Evolutionary conservation across 2,888 invertebrate genomes (phyloP).

Genomic region (Copidosoma aretas): DNA sequence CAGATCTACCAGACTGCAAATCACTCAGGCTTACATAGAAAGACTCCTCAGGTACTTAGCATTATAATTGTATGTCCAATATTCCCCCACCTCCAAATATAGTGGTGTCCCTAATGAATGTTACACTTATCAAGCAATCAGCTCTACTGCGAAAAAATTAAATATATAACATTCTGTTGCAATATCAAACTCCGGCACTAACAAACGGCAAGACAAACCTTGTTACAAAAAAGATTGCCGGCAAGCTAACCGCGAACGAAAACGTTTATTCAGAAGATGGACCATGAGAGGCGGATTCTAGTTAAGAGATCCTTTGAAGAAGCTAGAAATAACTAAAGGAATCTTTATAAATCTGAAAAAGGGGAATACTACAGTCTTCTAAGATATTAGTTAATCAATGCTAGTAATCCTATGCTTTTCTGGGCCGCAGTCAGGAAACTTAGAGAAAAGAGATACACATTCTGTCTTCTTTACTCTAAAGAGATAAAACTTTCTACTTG

Average conservation of each 20-base stretch:
- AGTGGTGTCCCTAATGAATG: background rate
- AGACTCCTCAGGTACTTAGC: background rate
- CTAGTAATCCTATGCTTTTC: background rate
- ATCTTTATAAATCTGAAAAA: background rate
- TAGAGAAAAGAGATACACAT: background rate
- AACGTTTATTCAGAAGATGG: background rate
- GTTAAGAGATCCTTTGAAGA: no score
- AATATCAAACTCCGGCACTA: background rate
- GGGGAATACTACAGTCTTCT: background rate
- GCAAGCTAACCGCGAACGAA: background rate
- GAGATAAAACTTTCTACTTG: background rate
- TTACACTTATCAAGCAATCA: background rate
- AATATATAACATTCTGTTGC: background rate
- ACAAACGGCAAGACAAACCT: background rate
- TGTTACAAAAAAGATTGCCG: background rate
- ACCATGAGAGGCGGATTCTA: no score
- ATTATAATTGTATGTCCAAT: background rate
- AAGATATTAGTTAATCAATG: background rate
- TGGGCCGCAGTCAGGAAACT: background rate
- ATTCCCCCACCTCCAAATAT: background rate
- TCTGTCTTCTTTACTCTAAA: background rate
- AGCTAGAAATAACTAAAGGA: no score
- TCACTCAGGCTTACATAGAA: background rate
- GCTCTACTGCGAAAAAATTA: background rate
- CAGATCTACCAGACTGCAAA: background rate